Evolutionary conservation across 2,113 vertebrate species (phyloP).

Genomic region (Marcusenius ussheri): DNA sequence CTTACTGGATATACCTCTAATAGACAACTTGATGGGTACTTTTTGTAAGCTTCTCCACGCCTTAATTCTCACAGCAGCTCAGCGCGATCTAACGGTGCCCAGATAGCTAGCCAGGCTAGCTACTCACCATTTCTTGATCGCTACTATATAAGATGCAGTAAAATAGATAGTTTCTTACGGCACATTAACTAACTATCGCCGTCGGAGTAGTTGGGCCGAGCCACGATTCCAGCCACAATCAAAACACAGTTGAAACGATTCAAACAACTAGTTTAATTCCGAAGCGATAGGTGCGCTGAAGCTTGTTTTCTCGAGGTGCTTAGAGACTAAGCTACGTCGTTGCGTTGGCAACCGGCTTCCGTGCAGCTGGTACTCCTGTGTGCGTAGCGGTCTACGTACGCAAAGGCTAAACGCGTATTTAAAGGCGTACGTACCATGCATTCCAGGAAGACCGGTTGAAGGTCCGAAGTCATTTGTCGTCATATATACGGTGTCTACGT

Average conservation of each 20-base stretch:
- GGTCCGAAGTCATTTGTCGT: background rate
- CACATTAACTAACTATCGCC: background rate
- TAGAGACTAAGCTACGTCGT: conserved; percentile 34
- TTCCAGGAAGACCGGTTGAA: background rate
- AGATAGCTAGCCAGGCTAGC: conserved; percentile 20
- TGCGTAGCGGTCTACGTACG: background rate
- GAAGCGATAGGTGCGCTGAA: background rate
- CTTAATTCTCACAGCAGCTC: background rate
- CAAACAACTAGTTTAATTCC: background rate
- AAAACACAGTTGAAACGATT: background rate
- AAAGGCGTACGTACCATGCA: background rate
- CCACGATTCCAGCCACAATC: background rate
- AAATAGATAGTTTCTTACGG: background rate
- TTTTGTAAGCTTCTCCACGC: background rate
- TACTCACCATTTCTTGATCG: conserved; percentile 33
- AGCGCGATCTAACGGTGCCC: background rate
- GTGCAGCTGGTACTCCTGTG: conserved; percentile 1
- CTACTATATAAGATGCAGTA: background rate
- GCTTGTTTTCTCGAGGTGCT: conserved; percentile 12
- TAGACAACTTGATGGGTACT: background rate
- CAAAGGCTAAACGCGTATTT: background rate
- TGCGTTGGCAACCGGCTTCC: conserved; percentile 29
- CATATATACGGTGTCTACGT: background rate
- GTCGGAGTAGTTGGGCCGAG: background rate
- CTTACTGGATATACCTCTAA: background rate